phyloP scores from a whole-genome alignment of 2,113 vertebrate genomes.

The Chrysemys picta region DNA sequence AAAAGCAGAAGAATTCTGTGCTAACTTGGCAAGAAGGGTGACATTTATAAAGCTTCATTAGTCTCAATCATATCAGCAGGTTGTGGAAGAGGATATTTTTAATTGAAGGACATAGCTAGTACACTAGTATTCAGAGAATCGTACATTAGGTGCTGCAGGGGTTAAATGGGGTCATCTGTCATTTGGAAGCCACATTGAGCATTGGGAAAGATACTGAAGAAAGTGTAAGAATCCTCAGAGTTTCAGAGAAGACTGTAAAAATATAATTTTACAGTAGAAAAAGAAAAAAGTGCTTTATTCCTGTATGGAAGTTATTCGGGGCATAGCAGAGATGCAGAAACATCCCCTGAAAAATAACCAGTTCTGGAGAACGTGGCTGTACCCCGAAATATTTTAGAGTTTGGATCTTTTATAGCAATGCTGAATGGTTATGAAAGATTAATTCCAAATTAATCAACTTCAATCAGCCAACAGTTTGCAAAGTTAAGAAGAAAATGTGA shows the following conservation, averaged over 20 bases:
- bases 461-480: not conserved
- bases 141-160: fast-evolving
- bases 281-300: slow-evolving; percentile 32
- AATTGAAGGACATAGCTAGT: not conserved
- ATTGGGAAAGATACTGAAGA: not conserved
- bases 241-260: not conserved
- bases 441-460: not conserved
- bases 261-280: not conserved
- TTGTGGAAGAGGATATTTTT: not conserved
- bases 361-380: not conserved
- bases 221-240: not conserved
- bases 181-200: not conserved
- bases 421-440: not conserved
- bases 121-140: not conserved
- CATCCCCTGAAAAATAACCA: not conserved
- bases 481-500: not conserved
- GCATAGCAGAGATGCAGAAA: not conserved
- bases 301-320: not conserved
- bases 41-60: not conserved
- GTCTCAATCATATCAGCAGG: not conserved
- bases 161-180: not conserved
- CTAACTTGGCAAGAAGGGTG: not conserved
- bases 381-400: not conserved
- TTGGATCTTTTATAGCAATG: fast-evolving
- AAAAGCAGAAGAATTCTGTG: not conserved